phyloP scores from a whole-genome alignment of 2,888 invertebrate species.

The Anarsia innoxiella region DNA sequence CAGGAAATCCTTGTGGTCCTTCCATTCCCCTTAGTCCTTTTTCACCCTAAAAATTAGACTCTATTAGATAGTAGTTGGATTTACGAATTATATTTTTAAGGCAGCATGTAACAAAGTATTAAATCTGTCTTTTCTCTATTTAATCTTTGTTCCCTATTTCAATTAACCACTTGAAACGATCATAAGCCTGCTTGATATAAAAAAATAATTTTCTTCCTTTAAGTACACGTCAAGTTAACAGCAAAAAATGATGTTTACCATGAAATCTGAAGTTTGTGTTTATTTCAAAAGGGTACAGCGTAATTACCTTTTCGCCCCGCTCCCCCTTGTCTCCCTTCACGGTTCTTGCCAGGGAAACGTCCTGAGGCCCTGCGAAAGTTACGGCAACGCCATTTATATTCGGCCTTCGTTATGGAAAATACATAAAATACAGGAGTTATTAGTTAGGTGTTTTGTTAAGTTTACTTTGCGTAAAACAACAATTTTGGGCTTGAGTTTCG shows the following conservation, averaged over 20 bases:
- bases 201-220: too few relatives aligned
- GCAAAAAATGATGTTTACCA: too few relatives aligned
- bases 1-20: slow-evolving; percentile 80
- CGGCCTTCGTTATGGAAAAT: slow-evolving; percentile 32
- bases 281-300: slow-evolving; percentile 9
- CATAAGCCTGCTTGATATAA: too few relatives aligned
- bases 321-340: slow-evolving; percentile 48
- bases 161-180: too few relatives aligned
- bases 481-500: too few relatives aligned
- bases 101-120: too few relatives aligned
- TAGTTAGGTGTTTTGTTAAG: slow-evolving; percentile 10
- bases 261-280: neutral
- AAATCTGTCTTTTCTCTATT: too few relatives aligned
- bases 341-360: slow-evolving; percentile 30
- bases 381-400: slow-evolving; percentile 28
- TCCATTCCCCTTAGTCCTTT: slow-evolving; percentile 80
- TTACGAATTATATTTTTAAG: too few relatives aligned
- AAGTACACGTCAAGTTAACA: too few relatives aligned
- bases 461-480: neutral
- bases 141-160: too few relatives aligned
- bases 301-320: slow-evolving; percentile 63
- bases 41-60: slow-evolving; percentile 58
- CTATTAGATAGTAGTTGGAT: too few relatives aligned
- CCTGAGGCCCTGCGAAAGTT: slow-evolving; percentile 46
- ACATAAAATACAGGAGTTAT: slow-evolving; percentile 33